A percentile compares a stretch with the other conserved stretches of the same genome.
These are phyloP conservation scores for Drosophila ficusphila DNA, from an alignment of 1,140 invertebrate species.

Conservation along the genomic window DNA sequence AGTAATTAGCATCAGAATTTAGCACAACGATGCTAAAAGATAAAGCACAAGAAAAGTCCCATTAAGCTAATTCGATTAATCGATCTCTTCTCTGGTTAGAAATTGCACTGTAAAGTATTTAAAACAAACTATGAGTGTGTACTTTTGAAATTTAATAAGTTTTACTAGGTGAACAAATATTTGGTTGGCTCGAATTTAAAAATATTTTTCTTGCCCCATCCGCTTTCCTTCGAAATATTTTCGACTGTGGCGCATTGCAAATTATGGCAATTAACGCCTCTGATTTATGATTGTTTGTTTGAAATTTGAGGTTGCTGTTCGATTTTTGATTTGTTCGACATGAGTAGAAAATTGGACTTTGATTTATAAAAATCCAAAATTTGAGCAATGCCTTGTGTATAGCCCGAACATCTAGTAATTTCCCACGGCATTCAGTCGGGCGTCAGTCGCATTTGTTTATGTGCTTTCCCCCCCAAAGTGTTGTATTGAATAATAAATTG, in stretches of 20 bases:
- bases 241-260: constrained; percentile 16
- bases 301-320: neutral
- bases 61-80: constrained; percentile 3
- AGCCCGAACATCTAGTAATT: constrained; percentile 14
- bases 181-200: constrained; percentile 4
- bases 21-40: constrained; percentile 38
- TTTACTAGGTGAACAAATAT: neutral
- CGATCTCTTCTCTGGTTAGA: neutral
- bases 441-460: constrained; percentile 30
- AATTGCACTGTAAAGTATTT: neutral
- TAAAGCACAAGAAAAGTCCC: constrained; percentile 17
- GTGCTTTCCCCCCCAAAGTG: constrained; percentile 10
- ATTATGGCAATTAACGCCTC: constrained; percentile 52
- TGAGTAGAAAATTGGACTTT: constrained; percentile 24
- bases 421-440: neutral
- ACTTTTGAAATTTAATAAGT: neutral
- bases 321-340: neutral
- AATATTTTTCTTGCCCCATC: constrained; percentile 3
- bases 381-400: neutral
- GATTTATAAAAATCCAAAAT: constrained; percentile 18
- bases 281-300: constrained; percentile 43
- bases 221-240: constrained; percentile 1
- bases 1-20: constrained; percentile 47
- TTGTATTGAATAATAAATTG: constrained; percentile 25
- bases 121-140: neutral